Base-by-base conservation (phyloP, 2,888 invertebrate genomes). In the Trissoscelio sp. region DNA sequence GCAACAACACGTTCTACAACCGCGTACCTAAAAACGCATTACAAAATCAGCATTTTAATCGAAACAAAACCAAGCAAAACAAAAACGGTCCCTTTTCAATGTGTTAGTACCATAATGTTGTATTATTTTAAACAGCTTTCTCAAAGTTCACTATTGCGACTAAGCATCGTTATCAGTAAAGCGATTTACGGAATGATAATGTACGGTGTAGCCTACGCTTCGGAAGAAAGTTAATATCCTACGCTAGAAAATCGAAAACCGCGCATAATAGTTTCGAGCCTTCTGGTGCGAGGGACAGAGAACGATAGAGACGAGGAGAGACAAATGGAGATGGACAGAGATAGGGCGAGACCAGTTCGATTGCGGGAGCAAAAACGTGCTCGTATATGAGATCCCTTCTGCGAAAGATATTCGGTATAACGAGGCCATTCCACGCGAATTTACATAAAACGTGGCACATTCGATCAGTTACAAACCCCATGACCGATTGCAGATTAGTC, bases 401-500 rank as follows among this genome's bases (percentile, higher is more conserved):
- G 64, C 34, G 44, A 69, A 73, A 67, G 60, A 69, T 62, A 79
- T 73, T 74, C 67, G 69, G 67, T 60, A 66, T 79, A 79, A 79
- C 73, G 79, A 75, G 74, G 78, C 70, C 75, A 60, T 64, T 74
- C 44, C 55, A 37, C 55, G 60, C n/a, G 39, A 28, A 82, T 82
- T 82, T 82, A 70, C 82, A 82, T 82, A 78, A 78, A 81, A 73
- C 77, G 78, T 69, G 77, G 77, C 28, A 74, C 77, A 72, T 55
- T 77, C 77, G 67, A 73, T 77, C 77, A 69, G 70, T 75, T 75
- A 46, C 77, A 72, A 57, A 72, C 79, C 55, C 79, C 67, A 67
- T 73, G 79, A 73, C 72, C 79, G 79, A 79, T 79, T 57, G 79
- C 79, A 73, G 79, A 73, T 79, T 79, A 60, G 79, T 24, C 57